A percentile compares a stretch with the other conserved stretches of the same genome.
phyloP scores from a whole-genome alignment of 2,888 invertebrate genomes.

The Erebia aethiops region DNA sequence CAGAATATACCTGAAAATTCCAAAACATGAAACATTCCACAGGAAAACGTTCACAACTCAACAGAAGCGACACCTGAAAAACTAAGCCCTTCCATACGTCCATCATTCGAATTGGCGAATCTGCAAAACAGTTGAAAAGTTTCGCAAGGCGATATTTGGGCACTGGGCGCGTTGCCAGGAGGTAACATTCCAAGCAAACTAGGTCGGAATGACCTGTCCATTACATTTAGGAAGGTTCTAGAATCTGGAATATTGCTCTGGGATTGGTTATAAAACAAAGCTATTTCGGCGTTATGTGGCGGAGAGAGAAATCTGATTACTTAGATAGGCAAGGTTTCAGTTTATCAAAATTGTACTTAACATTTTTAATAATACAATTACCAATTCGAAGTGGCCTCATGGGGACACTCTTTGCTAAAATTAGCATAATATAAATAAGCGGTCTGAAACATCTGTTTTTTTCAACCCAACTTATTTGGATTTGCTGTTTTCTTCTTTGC shows the following conservation, averaged over 20 bases:
- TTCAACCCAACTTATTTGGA: too few species aligned
- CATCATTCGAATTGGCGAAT: slow-evolving; percentile 19
- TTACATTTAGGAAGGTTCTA: slow-evolving; percentile 19
- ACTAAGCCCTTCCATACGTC: slow-evolving; percentile 15
- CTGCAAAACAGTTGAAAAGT: slow-evolving; percentile 21
- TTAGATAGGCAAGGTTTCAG: not conserved
- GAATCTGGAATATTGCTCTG: slow-evolving; percentile 15
- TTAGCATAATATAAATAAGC: too few species aligned
- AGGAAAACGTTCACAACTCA: not conserved
- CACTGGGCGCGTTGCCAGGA: slow-evolving; percentile 29
- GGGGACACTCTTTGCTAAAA: too few species aligned
- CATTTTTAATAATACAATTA: not conserved
- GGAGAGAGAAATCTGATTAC: not conserved
- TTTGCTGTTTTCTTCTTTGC: too few species aligned
- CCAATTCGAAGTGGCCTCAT: too few species aligned
- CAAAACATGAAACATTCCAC: not conserved
- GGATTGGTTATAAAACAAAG: slow-evolving; percentile 20
- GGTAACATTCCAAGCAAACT: slow-evolving; percentile 21
- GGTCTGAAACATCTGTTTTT: too few species aligned
- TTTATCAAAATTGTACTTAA: not conserved
- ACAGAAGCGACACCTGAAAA: slow-evolving; percentile 9
- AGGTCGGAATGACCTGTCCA: slow-evolving; percentile 30
- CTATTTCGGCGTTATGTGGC: not conserved
- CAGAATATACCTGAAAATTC: not conserved
- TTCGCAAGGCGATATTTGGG: slow-evolving; percentile 19